Percentiles rank a stretch among this genome's conserved stretches.
phyloP scores from a whole-genome alignment of 1,140 invertebrate genomes.

The Chrysopa pallens region DNA sequence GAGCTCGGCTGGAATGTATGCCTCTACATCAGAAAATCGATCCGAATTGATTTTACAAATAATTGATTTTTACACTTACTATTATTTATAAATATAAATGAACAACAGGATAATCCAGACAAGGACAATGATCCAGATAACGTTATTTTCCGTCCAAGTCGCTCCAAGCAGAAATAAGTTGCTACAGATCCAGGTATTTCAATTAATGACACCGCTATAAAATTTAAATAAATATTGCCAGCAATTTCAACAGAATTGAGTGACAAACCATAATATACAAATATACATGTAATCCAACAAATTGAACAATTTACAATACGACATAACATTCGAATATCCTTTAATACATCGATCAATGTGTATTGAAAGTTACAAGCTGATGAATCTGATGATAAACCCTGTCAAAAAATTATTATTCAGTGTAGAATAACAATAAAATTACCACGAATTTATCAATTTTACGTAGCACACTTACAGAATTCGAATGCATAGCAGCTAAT shows the following conservation, averaged over 20 bases:
- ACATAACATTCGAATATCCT: constrained; percentile 21
- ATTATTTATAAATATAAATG: constrained; percentile 23
- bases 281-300: constrained; percentile 28
- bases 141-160: constrained; percentile 33
- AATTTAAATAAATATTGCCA: constrained; percentile 30
- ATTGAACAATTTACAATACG: constrained; percentile 26
- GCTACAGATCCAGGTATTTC: constrained; percentile 34
- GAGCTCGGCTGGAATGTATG: too few species aligned
- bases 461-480: background rate
- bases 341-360: constrained; percentile 9
- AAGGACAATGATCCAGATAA: constrained; percentile 28
- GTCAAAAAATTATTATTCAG: too few species aligned
- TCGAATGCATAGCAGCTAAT: constrained; percentile 8
- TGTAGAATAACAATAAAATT: too few species aligned
- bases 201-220: constrained; percentile 26
- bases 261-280: constrained; percentile 44
- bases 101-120: constrained; percentile 21
- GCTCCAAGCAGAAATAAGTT: constrained; percentile 29
- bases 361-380: too few species aligned
- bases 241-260: constrained; percentile 40
- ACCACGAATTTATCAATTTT: too few species aligned
- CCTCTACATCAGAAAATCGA: too few species aligned
- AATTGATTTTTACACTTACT: constrained; percentile 5
- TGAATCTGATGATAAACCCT: too few species aligned
- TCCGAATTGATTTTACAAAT: too few species aligned